Evolutionary conservation across 30 jellyfish, hydroid and myxozoan genomes (phyloP).

Genomic region (Cassiopea xamachana): DNA sequence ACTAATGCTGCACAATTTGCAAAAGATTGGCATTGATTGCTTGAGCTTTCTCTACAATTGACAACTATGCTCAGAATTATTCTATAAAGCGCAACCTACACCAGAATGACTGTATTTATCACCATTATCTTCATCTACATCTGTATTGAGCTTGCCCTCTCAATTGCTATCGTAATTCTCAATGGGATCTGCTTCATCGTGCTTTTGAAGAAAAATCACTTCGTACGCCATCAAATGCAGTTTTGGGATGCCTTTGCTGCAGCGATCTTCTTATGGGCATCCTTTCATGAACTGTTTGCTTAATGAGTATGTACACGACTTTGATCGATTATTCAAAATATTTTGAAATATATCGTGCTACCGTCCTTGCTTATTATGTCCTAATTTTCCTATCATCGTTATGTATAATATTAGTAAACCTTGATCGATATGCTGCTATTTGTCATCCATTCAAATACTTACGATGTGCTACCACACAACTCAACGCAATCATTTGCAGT

Average conservation of each 20-base stretch:
- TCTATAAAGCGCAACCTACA: neutral
- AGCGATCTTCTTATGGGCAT: neutral
- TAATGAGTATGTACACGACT: no score
- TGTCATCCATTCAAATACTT: slow-evolving; percentile 49
- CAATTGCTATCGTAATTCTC: neutral
- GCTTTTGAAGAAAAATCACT: neutral
- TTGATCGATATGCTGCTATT: slow-evolving; percentile 26
- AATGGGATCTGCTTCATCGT: neutral
- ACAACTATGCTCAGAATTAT: no score
- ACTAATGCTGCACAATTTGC: no score
- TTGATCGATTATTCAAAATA: neutral
- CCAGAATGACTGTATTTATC: neutral
- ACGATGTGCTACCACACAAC: neutral
- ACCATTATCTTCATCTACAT: neutral
- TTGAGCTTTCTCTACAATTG: no score
- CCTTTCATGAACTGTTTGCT: neutral
- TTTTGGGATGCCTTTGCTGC: neutral
- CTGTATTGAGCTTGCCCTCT: neutral
- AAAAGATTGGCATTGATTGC: no score
- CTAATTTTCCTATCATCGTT: slow-evolving; percentile 5
- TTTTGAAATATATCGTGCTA: neutral
- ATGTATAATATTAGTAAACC: slow-evolving; percentile 11
- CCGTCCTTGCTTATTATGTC: neutral
- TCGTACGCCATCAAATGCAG: neutral
- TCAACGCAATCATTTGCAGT: neutral